Evolutionary conservation across 2,888 invertebrate genomes (phyloP), one percentile per base, ranked within the genome.

Genomic region (Monoplex corrugatus): DNA sequence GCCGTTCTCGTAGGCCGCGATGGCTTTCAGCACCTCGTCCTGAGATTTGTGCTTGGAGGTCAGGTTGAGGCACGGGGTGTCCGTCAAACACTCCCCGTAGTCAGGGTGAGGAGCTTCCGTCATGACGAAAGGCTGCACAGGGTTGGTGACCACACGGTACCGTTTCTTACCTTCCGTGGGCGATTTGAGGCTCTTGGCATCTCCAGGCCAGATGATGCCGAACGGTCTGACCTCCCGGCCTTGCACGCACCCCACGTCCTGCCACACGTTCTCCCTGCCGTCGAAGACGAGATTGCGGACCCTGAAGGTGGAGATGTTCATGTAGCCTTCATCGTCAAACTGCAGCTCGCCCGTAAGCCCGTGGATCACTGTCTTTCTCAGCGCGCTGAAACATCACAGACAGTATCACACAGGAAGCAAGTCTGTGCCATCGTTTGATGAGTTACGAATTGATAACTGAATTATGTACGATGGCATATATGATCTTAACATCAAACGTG

Each of bases 51-150:
- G 92, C 38, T 91, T 91, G 44, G 90, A 90, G 63, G 91, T 90
- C 82, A 94, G 91, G 89, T 94, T 93, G 57, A 94, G 90, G 90
- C 94, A 94, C 10, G 93, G 92, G 19, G 93, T 93, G 78, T 93
- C 94, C 43, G 92, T 92, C 72, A 93, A 88, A 89, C 94, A 94
- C 23, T 89, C 89, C 57, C 93, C 94, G 86, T 93, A 93, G 93
- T 96, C 96, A 57, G 95, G 94, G 94, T 98, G 98, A 44, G 98
- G 97, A 94, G 97, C 98, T 38, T 96, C 96, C 95, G 98, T 97
- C 98, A 98, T 98, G 8, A 98, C 98, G 96, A 98, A 98, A 5
- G 98, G 98, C 75, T 98, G 98, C 23, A 98, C 98, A 87, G 98
- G 96, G 44, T 98, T 98, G 72, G 98, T 98, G 28, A 98, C 98